Percentiles rank a stretch among this genome's conserved stretches.
Conservation (phyloP, 92 coral and sea anemone species). For the Actinernus sp. region DNA sequence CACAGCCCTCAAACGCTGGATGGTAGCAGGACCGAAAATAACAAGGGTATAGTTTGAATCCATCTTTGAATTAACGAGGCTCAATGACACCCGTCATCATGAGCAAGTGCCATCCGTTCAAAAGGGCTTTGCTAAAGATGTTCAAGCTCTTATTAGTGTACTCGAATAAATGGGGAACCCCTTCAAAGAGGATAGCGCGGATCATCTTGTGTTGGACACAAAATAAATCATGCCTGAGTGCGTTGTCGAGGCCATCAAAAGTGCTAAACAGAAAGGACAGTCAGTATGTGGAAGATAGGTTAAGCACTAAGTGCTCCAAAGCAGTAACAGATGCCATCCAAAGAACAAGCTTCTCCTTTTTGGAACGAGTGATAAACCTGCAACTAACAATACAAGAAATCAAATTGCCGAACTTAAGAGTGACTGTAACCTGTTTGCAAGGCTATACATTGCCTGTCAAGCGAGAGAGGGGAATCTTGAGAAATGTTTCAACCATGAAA, state of each 20-base stretch:
- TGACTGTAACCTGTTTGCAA: conserved; percentile 33
- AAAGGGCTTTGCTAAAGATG: conserved; percentile 22
- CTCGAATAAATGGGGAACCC: conserved; percentile 53
- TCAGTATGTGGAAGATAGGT: conserved; percentile 1
- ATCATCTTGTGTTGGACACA: conserved; percentile 14
- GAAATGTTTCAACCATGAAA: conserved; percentile 55
- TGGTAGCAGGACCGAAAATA: too few relatives aligned
- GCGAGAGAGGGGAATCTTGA: conserved; percentile 52
- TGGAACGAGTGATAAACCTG: conserved; percentile 14
- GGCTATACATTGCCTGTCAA: conserved; percentile 45
- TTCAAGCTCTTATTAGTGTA: neutral
- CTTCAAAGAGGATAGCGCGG: conserved; percentile 21
- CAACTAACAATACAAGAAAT: conserved; percentile 32
- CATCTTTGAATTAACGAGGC: neutral
- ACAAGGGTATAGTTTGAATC: conserved; percentile 15
- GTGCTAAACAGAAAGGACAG: conserved; percentile 7
- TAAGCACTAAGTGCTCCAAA: neutral
- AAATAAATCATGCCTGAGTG: conserved; percentile 18
- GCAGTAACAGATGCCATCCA: conserved; percentile 9
- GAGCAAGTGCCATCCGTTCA: too few relatives aligned
- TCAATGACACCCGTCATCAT: neutral
- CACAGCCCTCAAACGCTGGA: conserved; percentile 1
- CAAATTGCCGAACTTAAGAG: conserved; percentile 38
- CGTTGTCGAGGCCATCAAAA: conserved; percentile 1
- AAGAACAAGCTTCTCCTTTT: conserved; percentile 11